Evolutionary conservation across 2,113 vertebrate genomes (phyloP), one percentile per base, ranked within the genome.

Genomic region (Corythoichthys haematopterus): DNA sequence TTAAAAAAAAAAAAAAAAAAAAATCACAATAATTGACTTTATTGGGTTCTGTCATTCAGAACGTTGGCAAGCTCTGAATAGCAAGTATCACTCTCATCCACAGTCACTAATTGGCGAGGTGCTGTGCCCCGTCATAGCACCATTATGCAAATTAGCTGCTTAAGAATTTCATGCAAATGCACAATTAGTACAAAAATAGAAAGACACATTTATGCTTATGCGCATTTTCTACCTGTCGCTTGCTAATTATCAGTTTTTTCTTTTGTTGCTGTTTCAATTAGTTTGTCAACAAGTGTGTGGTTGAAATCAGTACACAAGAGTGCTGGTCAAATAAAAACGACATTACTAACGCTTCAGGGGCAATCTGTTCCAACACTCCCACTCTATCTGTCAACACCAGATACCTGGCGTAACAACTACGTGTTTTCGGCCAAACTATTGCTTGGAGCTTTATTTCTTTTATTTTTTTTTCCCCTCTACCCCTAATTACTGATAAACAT

Each of bases 161-260:
- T 62, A 28, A 62, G 60, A 62, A 20, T 62, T 62, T 46, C 43
- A 62, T 62, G 60, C 43, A 62, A 62, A 62, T 62, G 38, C 60
- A 35, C 60, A 62, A 46, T 62, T 62, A 62, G n/a, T 33, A 46
- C 15, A 15, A 43, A 62, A 62, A 20, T 20, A 43, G 58, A 52
- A 52, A 52, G 50, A 57, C 13, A 62, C 43, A 62, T 6, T 46
- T 43, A 46, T 46, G 60, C 60, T 46, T 62, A 62, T 46, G 43
- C 46, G 60, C 43, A 47, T 46, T 46, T 46, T 47, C 20, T 33
- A 46, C 60, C 11, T 45, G 40, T 9, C 8, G 11, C 33, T 4
- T 57, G 33, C 12, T 57, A 62, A 20, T 46, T 33, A 62, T 11
- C 40, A 11, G 11, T 38, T 8, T 10, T 38, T 59, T 59, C 37